phyloP scores from a whole-genome alignment of 1,140 invertebrate genomes.

The Leptinotarsa defecta region DNA sequence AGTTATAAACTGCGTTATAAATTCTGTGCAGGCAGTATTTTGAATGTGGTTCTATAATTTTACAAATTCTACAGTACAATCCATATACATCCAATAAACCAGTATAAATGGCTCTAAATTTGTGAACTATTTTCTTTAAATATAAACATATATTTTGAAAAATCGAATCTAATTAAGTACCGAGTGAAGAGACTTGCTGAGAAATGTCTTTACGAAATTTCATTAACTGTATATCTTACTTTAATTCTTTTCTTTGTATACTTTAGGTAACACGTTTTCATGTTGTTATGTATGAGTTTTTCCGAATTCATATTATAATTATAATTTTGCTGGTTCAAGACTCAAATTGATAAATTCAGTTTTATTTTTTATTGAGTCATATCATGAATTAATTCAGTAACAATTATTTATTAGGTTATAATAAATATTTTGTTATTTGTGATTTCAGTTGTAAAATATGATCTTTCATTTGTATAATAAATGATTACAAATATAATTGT shows the following conservation, averaged over 20 bases:
- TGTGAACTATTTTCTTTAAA: too few species aligned
- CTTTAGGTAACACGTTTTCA: not conserved
- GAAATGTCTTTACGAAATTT: constrained; percentile 11
- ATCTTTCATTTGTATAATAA: constrained; percentile 6
- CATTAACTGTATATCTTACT: not conserved
- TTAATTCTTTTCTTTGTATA: not conserved
- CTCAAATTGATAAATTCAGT: constrained; percentile 21
- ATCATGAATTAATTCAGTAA: not conserved
- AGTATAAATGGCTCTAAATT: too few species aligned
- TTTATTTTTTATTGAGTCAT: constrained; percentile 21
- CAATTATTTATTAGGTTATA: constrained; percentile 18
- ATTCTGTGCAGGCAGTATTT: too few species aligned
- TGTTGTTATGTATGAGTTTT: not conserved
- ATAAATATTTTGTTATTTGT: constrained; percentile 23
- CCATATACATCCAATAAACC: too few species aligned
- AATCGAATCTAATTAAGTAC: too few species aligned
- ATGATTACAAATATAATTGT: not conserved
- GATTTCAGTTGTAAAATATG: constrained; percentile 1
- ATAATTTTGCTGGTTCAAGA: not conserved
- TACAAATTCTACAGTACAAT: too few species aligned
- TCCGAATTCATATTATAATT: too few species aligned
- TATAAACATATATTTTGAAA: too few species aligned
- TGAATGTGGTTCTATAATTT: too few species aligned
- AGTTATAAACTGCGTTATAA: too few species aligned
- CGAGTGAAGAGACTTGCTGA: not conserved